These are phyloP conservation scores for Cosmia pyralina DNA, from an alignment of 2,888 invertebrate species.

Conservation along the genomic window DNA sequence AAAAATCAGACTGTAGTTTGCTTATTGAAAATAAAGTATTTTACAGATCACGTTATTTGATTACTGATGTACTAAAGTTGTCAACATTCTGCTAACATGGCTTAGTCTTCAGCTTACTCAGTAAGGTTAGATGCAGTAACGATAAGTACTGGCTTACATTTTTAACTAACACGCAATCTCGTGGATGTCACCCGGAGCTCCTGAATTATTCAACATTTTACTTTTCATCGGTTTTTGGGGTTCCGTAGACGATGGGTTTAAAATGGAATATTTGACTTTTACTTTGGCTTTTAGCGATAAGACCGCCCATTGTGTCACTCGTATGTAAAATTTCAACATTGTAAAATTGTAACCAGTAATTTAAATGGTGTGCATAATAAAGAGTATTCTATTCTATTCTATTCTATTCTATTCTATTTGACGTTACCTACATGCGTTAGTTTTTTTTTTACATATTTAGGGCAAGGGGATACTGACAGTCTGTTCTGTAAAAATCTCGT, in stretches of 20 bases:
- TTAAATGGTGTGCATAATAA: no score
- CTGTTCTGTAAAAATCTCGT: no score
- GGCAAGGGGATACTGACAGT: no score
- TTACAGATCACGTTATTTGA: not conserved
- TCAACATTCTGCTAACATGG: conserved; percentile 18
- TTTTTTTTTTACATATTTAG: conserved; percentile 4
- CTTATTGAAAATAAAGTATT: not conserved
- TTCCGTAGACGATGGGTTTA: conserved; percentile 25
- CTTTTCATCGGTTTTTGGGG: conserved; percentile 44
- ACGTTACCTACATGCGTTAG: not conserved
- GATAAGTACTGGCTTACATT: conserved; percentile 44
- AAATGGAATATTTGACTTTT: conserved; percentile 2
- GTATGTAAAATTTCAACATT: no score
- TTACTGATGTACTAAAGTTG: conserved; percentile 13
- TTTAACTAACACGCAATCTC: conserved; percentile 61
- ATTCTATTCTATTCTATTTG: no score
- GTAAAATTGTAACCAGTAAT: no score
- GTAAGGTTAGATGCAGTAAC: conserved; percentile 40
- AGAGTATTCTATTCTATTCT: no score
- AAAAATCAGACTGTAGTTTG: no score
- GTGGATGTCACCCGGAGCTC: conserved; percentile 42
- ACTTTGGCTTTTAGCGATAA: no score
- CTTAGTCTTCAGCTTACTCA: conserved; percentile 5
- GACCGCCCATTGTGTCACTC: no score
- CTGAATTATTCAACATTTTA: conserved; percentile 59